Percentiles rank a stretch among this genome's conserved stretches.
Conservation (phyloP, 37 sponge, comb jelly and placozoan species). For the Corticium candelabrum region DNA sequence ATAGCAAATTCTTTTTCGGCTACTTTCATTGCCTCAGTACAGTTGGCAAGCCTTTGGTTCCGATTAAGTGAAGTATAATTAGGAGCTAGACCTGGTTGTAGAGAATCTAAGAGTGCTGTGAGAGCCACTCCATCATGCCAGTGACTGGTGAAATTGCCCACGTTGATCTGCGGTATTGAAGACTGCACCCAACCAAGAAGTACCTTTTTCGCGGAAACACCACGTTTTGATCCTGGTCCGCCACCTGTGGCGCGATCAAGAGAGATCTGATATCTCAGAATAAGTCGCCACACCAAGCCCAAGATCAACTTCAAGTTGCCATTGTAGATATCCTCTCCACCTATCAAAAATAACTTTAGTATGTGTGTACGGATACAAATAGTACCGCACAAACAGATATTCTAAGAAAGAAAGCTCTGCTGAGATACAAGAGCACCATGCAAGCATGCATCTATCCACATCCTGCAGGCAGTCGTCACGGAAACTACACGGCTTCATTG, state of each 20-base stretch:
- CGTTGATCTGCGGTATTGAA: conserved; percentile 23
- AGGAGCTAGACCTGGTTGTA: conserved; percentile 71
- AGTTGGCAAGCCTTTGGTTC: conserved; percentile 34
- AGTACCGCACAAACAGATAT: not conserved
- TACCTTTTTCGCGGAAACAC: conserved; percentile 54
- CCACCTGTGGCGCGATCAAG: not conserved
- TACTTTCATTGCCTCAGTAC: conserved; percentile 46
- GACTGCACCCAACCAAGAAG: conserved; percentile 53
- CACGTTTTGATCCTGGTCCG: conserved; percentile 12
- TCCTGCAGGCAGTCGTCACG: no score
- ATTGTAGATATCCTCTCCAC: conserved; percentile 40
- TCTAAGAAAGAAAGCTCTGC: no score
- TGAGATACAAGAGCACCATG: no score
- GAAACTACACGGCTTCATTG: no score
- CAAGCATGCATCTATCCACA: no score
- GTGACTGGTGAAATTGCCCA: conserved; percentile 30
- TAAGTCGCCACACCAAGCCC: conserved; percentile 64
- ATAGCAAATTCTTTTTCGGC: conserved; percentile 56
- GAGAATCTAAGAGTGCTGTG: conserved; percentile 50
- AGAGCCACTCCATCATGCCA: conserved; percentile 70
- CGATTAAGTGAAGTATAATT: conserved; percentile 46
- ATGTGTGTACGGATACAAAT: not conserved
- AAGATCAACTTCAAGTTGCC: conserved; percentile 56
- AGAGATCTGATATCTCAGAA: conserved; percentile 51
- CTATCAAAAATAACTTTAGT: conserved; percentile 10